Conservation (phyloP, 2,797 vertebrate species). For the Avahi laniger region DNA sequence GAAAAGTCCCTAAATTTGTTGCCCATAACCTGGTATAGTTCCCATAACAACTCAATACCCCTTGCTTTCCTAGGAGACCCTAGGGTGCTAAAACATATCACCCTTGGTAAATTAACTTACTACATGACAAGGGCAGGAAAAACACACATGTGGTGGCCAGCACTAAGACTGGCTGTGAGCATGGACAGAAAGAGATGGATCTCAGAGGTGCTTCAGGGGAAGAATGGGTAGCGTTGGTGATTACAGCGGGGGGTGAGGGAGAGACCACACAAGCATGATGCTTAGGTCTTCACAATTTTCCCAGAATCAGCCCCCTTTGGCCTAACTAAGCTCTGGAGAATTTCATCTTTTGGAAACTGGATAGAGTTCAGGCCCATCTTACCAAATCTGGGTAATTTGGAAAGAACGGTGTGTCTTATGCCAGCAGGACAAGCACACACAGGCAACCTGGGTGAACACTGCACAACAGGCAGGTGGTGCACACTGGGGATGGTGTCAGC, state of each 20-base stretch:
- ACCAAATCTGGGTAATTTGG: not conserved
- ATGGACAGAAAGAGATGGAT: not conserved
- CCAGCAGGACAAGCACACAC: not conserved
- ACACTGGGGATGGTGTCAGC: not conserved
- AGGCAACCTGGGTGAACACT: not conserved
- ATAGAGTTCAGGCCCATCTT: not conserved
- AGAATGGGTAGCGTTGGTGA: fast-evolving
- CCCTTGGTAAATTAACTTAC: not conserved
- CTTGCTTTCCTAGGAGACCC: not conserved
- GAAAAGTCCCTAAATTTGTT: not conserved
- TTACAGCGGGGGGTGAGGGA: not conserved
- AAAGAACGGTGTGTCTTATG: slow-evolving; percentile 1
- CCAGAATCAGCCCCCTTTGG: not conserved
- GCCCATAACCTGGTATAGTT: not conserved
- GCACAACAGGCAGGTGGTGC: not conserved
- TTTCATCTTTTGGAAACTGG: slow-evolving; percentile 9
- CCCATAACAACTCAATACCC: not conserved
- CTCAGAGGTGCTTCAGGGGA: not conserved
- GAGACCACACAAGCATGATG: not conserved
- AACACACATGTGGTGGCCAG: not conserved
- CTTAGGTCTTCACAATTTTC: not conserved
- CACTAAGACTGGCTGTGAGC: not conserved
- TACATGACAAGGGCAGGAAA: not conserved
- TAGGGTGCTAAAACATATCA: not conserved
- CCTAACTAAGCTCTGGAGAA: not conserved